Evolutionary conservation across 1,140 invertebrate genomes (phyloP).

Genomic region (Tachypleus tridentatus): DNA sequence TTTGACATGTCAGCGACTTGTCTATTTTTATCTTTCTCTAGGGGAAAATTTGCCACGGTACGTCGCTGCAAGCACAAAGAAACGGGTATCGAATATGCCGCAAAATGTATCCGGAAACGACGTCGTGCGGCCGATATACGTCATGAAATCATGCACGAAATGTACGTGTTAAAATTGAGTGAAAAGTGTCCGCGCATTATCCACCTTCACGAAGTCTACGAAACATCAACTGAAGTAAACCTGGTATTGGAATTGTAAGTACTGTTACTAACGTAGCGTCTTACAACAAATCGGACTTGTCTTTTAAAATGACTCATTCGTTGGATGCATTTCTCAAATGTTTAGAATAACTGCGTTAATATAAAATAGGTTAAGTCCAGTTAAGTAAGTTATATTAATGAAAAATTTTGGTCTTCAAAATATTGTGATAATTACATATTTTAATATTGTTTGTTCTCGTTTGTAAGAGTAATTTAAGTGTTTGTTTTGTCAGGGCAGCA

Average conservation of each 20-base stretch:
- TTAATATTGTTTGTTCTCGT: no score
- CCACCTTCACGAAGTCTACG: conserved; percentile 73
- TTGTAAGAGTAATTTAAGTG: no score
- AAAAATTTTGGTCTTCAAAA: no score
- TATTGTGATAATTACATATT: no score
- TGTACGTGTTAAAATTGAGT: conserved; percentile 75
- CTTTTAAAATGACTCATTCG: no score
- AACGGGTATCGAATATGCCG: conserved; percentile 76
- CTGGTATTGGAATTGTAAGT: conserved; percentile 79
- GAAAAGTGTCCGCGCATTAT: conserved; percentile 65
- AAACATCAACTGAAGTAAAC: conserved; percentile 66
- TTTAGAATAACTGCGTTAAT: no score
- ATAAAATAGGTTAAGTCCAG: no score
- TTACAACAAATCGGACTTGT: no score
- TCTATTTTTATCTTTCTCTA: conserved; percentile 29
- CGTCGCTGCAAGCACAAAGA: conserved; percentile 67
- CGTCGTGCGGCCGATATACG: conserved; percentile 62
- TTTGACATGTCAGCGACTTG: no score
- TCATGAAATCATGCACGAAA: conserved; percentile 72
- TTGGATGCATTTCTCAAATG: no score
- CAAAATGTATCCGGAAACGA: conserved; percentile 85
- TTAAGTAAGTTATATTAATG: no score
- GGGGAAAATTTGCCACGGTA: conserved; percentile 92
- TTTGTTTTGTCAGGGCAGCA: conserved; percentile 46
- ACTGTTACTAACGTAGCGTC: no score